A percentile compares a stretch with the other conserved stretches of the same genome.
Evolutionary conservation across 2,113 vertebrate species (phyloP).

Genomic region (Phainopepla nitens): DNA sequence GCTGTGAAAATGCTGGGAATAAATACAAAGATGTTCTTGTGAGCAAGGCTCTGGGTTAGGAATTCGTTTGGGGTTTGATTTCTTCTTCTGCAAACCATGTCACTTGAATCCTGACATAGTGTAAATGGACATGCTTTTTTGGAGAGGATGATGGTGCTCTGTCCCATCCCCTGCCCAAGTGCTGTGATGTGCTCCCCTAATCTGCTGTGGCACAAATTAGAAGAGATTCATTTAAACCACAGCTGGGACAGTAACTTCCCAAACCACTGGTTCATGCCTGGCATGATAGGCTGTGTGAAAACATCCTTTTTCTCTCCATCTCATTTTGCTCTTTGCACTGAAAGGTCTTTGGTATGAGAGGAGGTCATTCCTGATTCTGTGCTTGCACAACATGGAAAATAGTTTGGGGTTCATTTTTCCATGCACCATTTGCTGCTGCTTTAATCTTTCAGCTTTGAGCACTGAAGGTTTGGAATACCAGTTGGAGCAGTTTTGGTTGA

Average conservation of each 20-base stretch:
- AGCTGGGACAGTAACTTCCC: background rate
- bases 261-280: background rate
- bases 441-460: background rate
- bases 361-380: background rate
- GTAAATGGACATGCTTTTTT: background rate
- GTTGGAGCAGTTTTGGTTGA: background rate
- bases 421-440: accelerated
- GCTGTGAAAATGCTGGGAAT: background rate
- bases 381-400: background rate
- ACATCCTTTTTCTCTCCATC: background rate
- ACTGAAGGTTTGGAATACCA: background rate
- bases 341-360: background rate
- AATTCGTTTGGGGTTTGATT: background rate
- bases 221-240: background rate
- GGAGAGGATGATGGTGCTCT: background rate
- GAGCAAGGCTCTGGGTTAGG: background rate
- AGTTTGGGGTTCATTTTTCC: background rate
- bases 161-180: background rate
- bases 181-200: accelerated
- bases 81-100: background rate
- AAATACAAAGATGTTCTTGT: background rate
- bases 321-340: background rate
- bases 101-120: background rate
- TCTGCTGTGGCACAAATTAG: background rate
- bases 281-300: background rate